Base-by-base conservation (phyloP, 2,113 vertebrate species). In the Lota lota region DNA sequence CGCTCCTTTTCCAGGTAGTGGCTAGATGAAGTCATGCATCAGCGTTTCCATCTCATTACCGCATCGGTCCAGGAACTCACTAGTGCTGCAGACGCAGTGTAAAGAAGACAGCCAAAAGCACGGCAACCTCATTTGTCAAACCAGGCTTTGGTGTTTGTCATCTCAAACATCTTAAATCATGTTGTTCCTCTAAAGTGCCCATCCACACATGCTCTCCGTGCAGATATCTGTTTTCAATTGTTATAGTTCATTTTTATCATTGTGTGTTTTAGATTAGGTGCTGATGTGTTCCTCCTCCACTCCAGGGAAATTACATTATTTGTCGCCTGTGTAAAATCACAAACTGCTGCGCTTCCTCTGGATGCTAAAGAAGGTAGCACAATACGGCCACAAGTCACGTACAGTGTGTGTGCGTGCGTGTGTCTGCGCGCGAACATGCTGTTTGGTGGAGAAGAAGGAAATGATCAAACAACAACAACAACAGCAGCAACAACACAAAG, bases 41-140 rank as follows among this genome's bases (percentile, higher is more conserved):
- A 75, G 64, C 73, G 58, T 6, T 77, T 76, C 68, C 21, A 21
- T 40, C 66, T 81, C 63, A 66, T 86, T 76, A 74, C 24, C 47
- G 65, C 64, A 64, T 58, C 67, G 65, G 75, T 61, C 18, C 56
- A 5, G 22, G 22, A 58, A 73, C 24, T 63, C 68, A 68, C 77
- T 81, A 80, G 86, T 62, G 70, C 4, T 3, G 28, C 28, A 33
- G 28, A 33, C 28, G 28, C 28, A 33, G 28, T 33, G 28, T 33
- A 6, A 33, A 2, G 28, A 33, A 33, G 28, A 33, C 7, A 33
- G 28, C 28, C 28, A 33, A 33, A 5, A 33, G 28, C 28, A 33
- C 28, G 28, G 4, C 28, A 33, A 33, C 28, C 28, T 33, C 28
- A 33, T 4, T 5, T 33, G 28, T 5, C 28, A 33, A 33, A 33